phyloP scores from a whole-genome alignment of 2,888 invertebrate species.

The Drosophila mimica region DNA sequence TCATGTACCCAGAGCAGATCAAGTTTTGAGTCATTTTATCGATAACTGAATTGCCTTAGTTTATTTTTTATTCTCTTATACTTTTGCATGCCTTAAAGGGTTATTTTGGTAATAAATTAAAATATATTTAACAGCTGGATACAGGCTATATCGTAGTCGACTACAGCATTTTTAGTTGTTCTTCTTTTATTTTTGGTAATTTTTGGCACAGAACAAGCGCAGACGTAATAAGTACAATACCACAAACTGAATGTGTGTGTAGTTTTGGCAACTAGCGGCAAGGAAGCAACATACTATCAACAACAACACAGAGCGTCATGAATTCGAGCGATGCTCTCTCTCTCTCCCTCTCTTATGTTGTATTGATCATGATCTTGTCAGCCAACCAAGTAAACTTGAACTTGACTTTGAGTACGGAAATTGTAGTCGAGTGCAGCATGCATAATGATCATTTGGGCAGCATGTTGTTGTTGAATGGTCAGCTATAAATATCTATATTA shows the following conservation, averaged over 20 bases:
- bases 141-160: not conserved
- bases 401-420: constrained; percentile 60
- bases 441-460: constrained; percentile 20
- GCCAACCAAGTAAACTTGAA: constrained; percentile 52
- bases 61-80: not conserved
- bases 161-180: not conserved
- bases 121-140: not conserved
- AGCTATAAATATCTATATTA: constrained; percentile 44
- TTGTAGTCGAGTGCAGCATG: constrained; percentile 39
- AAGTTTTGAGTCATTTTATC: not conserved
- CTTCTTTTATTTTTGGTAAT: constrained; percentile 6
- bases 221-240: constrained; percentile 4
- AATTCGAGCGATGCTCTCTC: constrained; percentile 19
- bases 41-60: not conserved
- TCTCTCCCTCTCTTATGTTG: not conserved
- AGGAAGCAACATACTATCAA: constrained; percentile 16
- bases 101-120: not conserved
- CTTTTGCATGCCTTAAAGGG: not conserved
- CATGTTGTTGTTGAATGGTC: constrained; percentile 3
- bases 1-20: not conserved
- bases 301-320: constrained; percentile 32
- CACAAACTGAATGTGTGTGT: constrained; percentile 7
- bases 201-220: constrained; percentile 15
- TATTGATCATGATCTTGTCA: constrained; percentile 1
- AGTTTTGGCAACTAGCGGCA: constrained; percentile 45